These are phyloP conservation scores for Oscheius onirici DNA, from an alignment of 2,888 invertebrate genomes.

Conservation along the genomic window DNA sequence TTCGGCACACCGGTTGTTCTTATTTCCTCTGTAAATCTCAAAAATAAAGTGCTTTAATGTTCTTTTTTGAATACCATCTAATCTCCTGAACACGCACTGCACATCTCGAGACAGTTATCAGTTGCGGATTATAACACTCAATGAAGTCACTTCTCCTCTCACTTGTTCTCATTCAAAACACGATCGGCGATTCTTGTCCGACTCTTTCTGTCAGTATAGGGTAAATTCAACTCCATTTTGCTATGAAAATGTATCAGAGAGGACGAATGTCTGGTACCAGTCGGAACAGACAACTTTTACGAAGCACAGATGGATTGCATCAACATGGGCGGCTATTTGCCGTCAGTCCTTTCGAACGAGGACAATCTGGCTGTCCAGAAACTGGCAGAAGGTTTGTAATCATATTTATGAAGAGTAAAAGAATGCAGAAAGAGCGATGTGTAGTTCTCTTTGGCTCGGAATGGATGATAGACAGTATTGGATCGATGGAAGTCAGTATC, in stretches of 20 bases:
- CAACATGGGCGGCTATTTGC: slow-evolving; percentile 2
- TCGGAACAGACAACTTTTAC: neutral
- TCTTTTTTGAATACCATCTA: neutral
- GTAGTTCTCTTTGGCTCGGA: neutral
- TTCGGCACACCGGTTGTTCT: neutral
- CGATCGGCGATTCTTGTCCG: neutral
- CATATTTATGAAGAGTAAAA: neutral
- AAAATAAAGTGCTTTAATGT: neutral
- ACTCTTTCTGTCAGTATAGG: neutral
- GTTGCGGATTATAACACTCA: neutral
- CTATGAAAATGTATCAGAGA: neutral
- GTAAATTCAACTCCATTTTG: neutral
- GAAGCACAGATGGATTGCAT: slow-evolving; percentile 17
- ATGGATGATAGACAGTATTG: slow-evolving; percentile 5
- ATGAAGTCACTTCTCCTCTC: neutral
- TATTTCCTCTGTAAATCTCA: neutral
- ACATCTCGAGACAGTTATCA: neutral
- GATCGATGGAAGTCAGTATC: neutral
- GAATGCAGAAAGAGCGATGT: neutral
- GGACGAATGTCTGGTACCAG: neutral
- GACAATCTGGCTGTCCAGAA: neutral
- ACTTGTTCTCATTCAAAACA: neutral
- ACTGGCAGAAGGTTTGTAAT: neutral
- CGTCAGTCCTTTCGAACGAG: neutral
- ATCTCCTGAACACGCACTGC: neutral